Evolutionary conservation across 2,113 vertebrate genomes (phyloP), one percentile per base, ranked within the genome.

Genomic region (Mesitornis unicolor): DNA sequence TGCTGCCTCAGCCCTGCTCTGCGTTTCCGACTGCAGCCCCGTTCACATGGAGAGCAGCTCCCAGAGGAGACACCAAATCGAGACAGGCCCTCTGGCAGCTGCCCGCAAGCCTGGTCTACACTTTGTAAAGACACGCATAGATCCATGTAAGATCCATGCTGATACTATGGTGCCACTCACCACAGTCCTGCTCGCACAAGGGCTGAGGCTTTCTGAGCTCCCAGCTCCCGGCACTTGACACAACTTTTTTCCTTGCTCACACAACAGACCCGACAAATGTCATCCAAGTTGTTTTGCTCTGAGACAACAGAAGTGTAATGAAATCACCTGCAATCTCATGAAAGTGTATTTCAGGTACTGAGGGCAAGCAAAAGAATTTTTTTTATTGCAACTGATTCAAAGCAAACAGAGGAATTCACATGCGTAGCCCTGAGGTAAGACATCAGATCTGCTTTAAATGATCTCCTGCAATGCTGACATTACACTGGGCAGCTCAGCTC

Each of bases 81-180:
- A 73, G 25, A 68, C 57, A 59, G 35, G 74, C 7, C 5, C n/a
- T 35, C n/a, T 47, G 38, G 42, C 2, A 78, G 71, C 35, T 25
- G 18, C 67, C 68, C 38, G 24, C 40, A 67, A 36, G 16, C 35
- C 61, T 73, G 19, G 43, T 17, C 57, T 45, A 4, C 6, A 1
- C 31, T 77, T 85, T 45, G 22, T 9, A 43, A 81, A 61, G 8
- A 56, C 1, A 1, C 15, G 31, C 40, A 13, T 2, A 1, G 16
- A 28, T 69, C 31, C 33, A 24, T 0, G 1, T 19, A 56, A 57
- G 67, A 80, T 48, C 42, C 59, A n/a, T 0, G 0, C 51, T 75
- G 33, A 45, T 0, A 2, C 43, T 33, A 54, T 4, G 2, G 38
- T 45, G 43, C 36, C 26, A 13, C 43, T 40, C 24, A 47, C 18